A percentile compares a stretch with the other conserved stretches of the same genome.
Conservation (phyloP, 2,888 invertebrate species). For the Podotricha telesiphe region DNA sequence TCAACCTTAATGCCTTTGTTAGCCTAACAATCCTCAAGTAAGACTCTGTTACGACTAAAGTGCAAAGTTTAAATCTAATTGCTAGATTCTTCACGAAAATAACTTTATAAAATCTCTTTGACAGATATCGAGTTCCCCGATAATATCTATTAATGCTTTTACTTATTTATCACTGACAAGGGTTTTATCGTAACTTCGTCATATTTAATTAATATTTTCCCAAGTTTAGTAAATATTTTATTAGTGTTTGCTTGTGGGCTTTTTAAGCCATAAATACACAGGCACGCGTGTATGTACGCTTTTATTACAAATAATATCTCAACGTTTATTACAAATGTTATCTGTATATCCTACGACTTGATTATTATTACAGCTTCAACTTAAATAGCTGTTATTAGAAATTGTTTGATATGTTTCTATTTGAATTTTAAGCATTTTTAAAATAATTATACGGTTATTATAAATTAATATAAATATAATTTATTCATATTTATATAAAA, state of each 20-base stretch:
- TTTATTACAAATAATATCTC: not conserved
- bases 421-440: too few relatives aligned
- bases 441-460: too few relatives aligned
- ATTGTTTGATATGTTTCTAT: too few relatives aligned
- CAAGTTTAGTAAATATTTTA: not conserved
- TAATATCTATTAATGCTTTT: conserved; percentile 1
- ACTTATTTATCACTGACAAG: conserved; percentile 3
- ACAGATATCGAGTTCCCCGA: conserved; percentile 1
- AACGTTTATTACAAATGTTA: too few relatives aligned
- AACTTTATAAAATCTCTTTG: conserved; percentile 10
- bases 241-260: not conserved
- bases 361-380: too few relatives aligned
- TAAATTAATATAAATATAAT: too few relatives aligned
- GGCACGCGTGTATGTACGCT: too few relatives aligned
- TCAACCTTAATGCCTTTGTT: conserved; percentile 22
- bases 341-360: too few relatives aligned
- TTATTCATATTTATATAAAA: too few relatives aligned
- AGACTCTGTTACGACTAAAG: conserved; percentile 11
- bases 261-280: too few relatives aligned
- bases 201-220: not conserved
- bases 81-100: conserved; percentile 8
- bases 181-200: not conserved
- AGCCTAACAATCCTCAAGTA: conserved; percentile 16
- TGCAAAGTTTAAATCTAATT: conserved; percentile 19
- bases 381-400: too few relatives aligned